phyloP scores from a whole-genome alignment of 2,888 invertebrate species.

The Caenorhabditis angaria region DNA sequence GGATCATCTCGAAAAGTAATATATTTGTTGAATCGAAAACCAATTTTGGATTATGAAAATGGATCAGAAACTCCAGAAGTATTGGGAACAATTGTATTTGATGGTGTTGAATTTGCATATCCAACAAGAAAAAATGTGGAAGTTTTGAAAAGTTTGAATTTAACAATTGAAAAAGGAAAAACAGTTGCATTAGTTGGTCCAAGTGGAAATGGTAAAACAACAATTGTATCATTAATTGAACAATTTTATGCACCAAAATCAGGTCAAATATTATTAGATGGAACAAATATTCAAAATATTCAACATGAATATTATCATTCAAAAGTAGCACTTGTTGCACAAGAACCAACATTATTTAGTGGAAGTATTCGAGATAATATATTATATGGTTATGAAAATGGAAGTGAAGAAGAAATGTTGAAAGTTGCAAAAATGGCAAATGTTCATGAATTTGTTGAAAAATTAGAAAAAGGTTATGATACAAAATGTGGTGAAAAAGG shows the following conservation, averaged over 20 bases:
- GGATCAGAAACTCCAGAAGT: constrained; percentile 37
- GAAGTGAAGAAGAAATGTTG: constrained; percentile 56
- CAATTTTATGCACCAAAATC: constrained; percentile 73
- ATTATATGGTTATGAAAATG: constrained; percentile 69
- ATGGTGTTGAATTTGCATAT: constrained; percentile 83
- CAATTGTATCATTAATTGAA: constrained; percentile 73
- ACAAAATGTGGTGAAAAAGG: constrained; percentile 74
- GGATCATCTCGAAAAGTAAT: constrained; percentile 73
- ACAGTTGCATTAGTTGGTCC: constrained; percentile 74
- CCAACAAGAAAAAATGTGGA: constrained; percentile 82
- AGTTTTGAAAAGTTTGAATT: constrained; percentile 77
- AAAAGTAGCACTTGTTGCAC: constrained; percentile 68
- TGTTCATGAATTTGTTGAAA: constrained; percentile 73
- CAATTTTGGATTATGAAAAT: constrained; percentile 26
- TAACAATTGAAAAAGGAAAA: constrained; percentile 72
- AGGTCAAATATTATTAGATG: constrained; percentile 73
- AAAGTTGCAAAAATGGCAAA: constrained; percentile 73
- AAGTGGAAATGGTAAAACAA: constrained; percentile 73
- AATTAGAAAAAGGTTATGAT: constrained; percentile 72
- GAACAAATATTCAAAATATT: constrained; percentile 65
- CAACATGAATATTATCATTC: constrained; percentile 73
- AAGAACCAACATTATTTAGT: constrained; percentile 78
- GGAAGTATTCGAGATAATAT: constrained; percentile 75
- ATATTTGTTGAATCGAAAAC: constrained; percentile 40
- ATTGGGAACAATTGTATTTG: constrained; percentile 80